These are phyloP conservation scores for Anolis apletophallus DNA, from an alignment of 2,797 vertebrate genomes.

Conservation along the genomic window DNA sequence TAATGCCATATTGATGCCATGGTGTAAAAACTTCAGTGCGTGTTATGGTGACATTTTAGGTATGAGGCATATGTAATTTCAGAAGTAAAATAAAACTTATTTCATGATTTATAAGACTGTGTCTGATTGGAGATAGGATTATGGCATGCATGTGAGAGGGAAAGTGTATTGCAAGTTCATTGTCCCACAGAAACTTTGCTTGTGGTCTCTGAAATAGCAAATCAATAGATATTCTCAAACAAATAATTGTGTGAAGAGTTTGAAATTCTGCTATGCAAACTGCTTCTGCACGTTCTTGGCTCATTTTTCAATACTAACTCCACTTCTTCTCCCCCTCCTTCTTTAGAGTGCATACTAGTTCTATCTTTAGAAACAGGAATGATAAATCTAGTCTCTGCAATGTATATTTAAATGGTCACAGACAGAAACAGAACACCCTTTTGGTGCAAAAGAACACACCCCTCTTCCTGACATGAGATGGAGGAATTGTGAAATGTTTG, in stretches of 20 bases:
- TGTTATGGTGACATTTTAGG: no score
- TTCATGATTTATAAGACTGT: neutral
- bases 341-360: rapidly evolving
- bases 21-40: no score
- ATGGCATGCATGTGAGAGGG: neutral
- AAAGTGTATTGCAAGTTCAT: neutral
- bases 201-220: neutral
- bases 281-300: neutral
- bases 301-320: neutral
- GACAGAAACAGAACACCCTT: constrained; percentile 30
- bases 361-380: constrained; percentile 22
- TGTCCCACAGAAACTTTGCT: neutral
- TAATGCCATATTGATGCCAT: no score
- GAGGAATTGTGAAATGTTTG: constrained; percentile 65
- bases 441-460: constrained; percentile 26
- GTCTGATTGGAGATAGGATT: neutral
- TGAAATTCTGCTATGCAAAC: neutral
- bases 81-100: neutral
- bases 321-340: neutral
- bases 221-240: neutral
- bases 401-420: neutral
- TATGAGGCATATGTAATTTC: neutral
- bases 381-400: constrained; percentile 29
- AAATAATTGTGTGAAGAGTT: constrained; percentile 1
- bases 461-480: constrained; percentile 52